Conservation (phyloP, 1,140 invertebrate genomes). For the Drosophila prosaltans region DNA sequence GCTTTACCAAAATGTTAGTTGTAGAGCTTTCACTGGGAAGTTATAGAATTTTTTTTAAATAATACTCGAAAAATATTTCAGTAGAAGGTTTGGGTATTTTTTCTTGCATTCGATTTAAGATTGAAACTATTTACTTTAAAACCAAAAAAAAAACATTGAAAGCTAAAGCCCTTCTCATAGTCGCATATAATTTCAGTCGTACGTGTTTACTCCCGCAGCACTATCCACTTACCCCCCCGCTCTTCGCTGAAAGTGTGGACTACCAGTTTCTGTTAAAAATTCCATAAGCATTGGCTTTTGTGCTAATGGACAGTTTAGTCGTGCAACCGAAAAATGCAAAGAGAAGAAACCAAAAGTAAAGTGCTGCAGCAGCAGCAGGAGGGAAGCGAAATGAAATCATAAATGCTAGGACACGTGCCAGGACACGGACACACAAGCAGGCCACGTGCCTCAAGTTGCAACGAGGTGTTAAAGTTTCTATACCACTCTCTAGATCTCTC, state of each 20-base stretch:
- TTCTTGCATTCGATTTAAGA: too few species aligned
- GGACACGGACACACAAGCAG: conserved; percentile 29
- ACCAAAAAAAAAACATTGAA: not conserved
- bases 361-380: conserved; percentile 22
- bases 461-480: conserved; percentile 65
- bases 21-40: not conserved
- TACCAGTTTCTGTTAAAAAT: conserved; percentile 39
- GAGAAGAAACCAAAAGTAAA: conserved; percentile 7
- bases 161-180: conserved; percentile 5
- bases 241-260: too few species aligned
- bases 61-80: too few species aligned
- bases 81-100: too few species aligned
- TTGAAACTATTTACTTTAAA: not conserved
- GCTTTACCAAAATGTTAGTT: not conserved
- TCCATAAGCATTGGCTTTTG: conserved; percentile 55
- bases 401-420: conserved; percentile 71
- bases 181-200: conserved; percentile 4
- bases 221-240: not conserved
- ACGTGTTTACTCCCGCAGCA: not conserved
- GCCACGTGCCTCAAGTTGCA: conserved; percentile 45
- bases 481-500: not conserved
- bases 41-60: too few species aligned
- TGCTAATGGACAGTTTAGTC: conserved; percentile 71
- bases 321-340: conserved; percentile 33
- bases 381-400: conserved; percentile 68